Percentiles rank a stretch among this genome's conserved stretches.
phyloP scores from a whole-genome alignment of 1,140 invertebrate genomes.

The Kradibia gibbosae region DNA sequence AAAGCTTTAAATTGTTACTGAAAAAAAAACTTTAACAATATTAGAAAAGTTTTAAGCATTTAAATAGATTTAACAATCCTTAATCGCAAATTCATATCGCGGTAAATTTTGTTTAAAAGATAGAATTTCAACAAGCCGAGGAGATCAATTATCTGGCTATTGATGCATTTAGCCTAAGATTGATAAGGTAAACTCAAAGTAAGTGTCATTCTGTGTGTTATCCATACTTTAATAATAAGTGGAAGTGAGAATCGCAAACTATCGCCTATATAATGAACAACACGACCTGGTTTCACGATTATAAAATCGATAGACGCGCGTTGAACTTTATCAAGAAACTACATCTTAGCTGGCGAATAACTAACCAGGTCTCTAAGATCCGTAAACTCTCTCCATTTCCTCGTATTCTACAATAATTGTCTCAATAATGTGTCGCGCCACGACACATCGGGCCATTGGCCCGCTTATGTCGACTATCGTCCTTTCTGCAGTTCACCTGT shows the following conservation, averaged over 20 bases:
- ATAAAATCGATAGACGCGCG: slow-evolving; percentile 59
- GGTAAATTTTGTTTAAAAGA: no score
- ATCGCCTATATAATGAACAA: slow-evolving; percentile 42
- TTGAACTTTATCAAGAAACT: slow-evolving; percentile 58
- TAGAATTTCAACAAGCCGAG: no score
- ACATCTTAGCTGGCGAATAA: slow-evolving; percentile 53
- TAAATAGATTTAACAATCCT: no score
- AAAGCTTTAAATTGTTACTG: no score
- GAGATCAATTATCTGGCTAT: not conserved
- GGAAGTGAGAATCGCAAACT: not conserved
- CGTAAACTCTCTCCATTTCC: not conserved
- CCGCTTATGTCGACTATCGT: slow-evolving; percentile 23
- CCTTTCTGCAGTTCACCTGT: not conserved
- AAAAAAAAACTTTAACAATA: no score
- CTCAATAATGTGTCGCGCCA: not conserved
- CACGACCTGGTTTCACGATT: slow-evolving; percentile 60
- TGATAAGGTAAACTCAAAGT: slow-evolving; percentile 6
- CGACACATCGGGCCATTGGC: slow-evolving; percentile 17
- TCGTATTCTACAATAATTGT: slow-evolving; percentile 36
- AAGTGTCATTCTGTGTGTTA: not conserved
- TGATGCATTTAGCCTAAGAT: not conserved
- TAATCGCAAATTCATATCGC: no score
- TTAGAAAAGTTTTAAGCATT: no score
- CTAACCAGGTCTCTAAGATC: not conserved
- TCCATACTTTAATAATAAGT: not conserved